These are phyloP conservation scores for Pachyuromys duprasi DNA, from an alignment of 2,797 vertebrate species.

Conservation along the genomic window DNA sequence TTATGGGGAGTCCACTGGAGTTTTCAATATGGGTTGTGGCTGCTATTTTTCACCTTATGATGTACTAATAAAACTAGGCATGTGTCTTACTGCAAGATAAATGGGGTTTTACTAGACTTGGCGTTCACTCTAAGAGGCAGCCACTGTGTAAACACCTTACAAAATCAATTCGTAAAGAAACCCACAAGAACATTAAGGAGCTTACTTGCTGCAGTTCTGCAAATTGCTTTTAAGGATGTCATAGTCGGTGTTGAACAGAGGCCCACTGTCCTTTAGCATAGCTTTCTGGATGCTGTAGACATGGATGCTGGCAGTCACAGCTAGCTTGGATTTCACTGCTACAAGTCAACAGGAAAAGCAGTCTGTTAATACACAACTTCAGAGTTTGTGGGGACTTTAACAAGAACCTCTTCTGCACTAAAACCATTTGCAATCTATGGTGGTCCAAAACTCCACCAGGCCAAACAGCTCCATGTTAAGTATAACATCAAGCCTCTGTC, in stretches of 20 bases:
- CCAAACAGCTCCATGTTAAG: constrained; percentile 43
- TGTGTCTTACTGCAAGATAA: constrained; percentile 82
- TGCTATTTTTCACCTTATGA: constrained; percentile 84
- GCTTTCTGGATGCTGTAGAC: constrained; percentile 98
- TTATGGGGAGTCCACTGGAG: constrained; percentile 75
- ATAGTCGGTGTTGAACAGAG: constrained; percentile 96
- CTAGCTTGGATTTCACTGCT: constrained; percentile 95
- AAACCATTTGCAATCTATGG: constrained; percentile 53
- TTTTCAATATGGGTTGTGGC: constrained; percentile 78
- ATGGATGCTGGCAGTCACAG: constrained; percentile 92
- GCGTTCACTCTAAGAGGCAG: constrained; percentile 80
- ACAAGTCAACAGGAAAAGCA: constrained; percentile 64
- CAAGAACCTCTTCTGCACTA: constrained; percentile 69
- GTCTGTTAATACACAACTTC: constrained; percentile 80
- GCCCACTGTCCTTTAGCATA: constrained; percentile 94
- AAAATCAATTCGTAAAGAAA: constrained; percentile 83
- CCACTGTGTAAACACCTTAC: constrained; percentile 84
- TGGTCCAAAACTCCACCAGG: constrained; percentile 61
- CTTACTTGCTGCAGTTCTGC: constrained; percentile 94
- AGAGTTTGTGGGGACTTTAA: constrained; percentile 60
- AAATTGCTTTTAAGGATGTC: constrained; percentile 95
- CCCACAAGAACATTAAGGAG: constrained; percentile 81
- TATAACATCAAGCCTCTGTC: constrained; percentile 68
- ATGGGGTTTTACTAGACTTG: constrained; percentile 83
- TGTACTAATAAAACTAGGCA: constrained; percentile 81